Percentiles rank a stretch among this genome's conserved stretches.
phyloP scores from a whole-genome alignment of 2,797 vertebrate genomes.

The Hybognathus amarus region DNA sequence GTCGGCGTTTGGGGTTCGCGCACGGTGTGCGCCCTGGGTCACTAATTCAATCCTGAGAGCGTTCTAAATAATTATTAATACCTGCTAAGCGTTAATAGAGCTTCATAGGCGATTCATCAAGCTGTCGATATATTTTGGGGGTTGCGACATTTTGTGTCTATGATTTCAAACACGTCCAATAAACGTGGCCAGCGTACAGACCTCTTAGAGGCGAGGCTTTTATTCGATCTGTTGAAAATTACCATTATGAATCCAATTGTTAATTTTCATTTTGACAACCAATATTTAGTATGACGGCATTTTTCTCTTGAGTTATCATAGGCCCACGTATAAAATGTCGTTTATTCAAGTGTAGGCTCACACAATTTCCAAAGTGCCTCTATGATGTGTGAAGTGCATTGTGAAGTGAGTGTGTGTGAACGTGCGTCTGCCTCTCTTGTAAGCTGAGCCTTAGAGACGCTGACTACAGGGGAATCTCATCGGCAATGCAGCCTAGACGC shows the following conservation, averaged over 20 bases:
- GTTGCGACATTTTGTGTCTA: constrained; percentile 62
- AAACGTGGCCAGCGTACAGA: constrained; percentile 12
- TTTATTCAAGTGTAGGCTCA: constrained; percentile 9
- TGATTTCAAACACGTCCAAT: constrained; percentile 43
- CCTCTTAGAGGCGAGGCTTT: constrained; percentile 15
- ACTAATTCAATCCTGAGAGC: constrained; percentile 80
- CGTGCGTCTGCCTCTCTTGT: constrained; percentile 64
- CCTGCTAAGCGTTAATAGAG: constrained; percentile 76
- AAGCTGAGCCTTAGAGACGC: constrained; percentile 80
- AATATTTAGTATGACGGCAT: not conserved
- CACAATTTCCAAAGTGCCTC: constrained; percentile 32
- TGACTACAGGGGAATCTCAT: constrained; percentile 81
- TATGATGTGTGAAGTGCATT: constrained; percentile 36
- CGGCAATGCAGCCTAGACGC: constrained; percentile 75
- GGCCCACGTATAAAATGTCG: not conserved
- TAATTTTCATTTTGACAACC: constrained; percentile 8
- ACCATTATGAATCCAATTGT: constrained; percentile 1
- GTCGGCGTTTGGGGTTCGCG: constrained; percentile 56
- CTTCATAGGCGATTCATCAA: constrained; percentile 79
- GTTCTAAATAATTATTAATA: constrained; percentile 80
- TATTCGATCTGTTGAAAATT: constrained; percentile 21
- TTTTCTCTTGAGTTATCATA: not conserved
- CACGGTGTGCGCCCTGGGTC: constrained; percentile 69
- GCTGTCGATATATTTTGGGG: constrained; percentile 75
- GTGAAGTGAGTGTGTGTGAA: not conserved